Base-by-base conservation (phyloP, 2,113 vertebrate species). In the Oncorhynchus nerka region DNA sequence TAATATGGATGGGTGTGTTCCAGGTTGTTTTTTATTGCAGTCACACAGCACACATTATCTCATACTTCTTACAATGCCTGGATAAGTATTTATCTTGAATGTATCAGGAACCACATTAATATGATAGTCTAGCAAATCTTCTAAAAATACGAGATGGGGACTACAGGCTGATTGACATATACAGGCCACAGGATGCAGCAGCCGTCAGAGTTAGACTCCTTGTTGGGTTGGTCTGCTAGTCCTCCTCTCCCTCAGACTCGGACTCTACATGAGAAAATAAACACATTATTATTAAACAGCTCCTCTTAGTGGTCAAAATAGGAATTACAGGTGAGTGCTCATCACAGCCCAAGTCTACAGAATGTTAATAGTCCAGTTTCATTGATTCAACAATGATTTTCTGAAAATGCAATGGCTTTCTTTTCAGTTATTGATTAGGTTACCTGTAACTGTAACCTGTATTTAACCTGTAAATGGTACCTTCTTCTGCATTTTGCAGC, bases 401-500 rank as follows among this genome's bases (percentile, higher is more conserved):
- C 13, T 55, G 49, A 13, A 13, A 55, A 55, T 55, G 16, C 49
- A 19, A 55, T 4, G 4, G 51, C 4, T 19, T 19, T 55, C 51
- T 55, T 4, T 19, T 15, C 12, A 1, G 22, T 72, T 32, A 12
- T 19, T 15, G 51, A 5, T 55, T 55, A 19, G 12, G 4, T 55
- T 15, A 19, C 16, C 15, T 55, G 51, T 55, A 55, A 45, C 39
- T 45, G 9, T 11, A 45, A 45, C 39, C 16, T 57, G 12, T 15
- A 62, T 62, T n/a, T 62, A 8, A 62, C 22, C 22, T 22, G n/a
- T 24, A 22, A 28, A 16, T 20, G 22, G 2, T 93, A 95, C 96
- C 96, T 95, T 97, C 96, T 89, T 97, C 96, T 78, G 96, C 96
- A 0, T 96, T 96, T 86, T 96, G 95, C 73, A 97, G 89, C 96